A percentile compares a stretch with the other conserved stretches of the same genome.
Conservation (phyloP, 2,888 invertebrate genomes). For the Drosophila borborema region DNA sequence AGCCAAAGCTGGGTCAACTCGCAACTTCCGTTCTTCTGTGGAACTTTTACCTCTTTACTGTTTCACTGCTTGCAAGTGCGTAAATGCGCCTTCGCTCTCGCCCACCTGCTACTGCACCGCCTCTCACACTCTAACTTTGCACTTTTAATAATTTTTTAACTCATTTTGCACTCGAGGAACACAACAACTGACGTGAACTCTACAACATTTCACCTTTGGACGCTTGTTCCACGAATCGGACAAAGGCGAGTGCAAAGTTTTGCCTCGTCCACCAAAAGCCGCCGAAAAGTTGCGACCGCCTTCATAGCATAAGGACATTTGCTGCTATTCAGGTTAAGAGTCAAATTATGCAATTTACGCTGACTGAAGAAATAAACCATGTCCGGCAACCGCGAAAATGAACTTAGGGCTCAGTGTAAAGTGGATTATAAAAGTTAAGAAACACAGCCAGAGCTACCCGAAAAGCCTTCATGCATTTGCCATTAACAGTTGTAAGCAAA, state of each 20-base stretch:
- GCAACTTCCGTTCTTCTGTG: conserved; percentile 52
- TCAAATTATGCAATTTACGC: conserved; percentile 59
- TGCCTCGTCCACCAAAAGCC: conserved; percentile 55
- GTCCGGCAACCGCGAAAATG: background rate
- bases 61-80: conserved; percentile 50
- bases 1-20: conserved; percentile 34
- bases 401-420: background rate
- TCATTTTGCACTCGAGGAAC: conserved; percentile 72
- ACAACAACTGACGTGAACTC: conserved; percentile 41
- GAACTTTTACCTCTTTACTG: conserved; percentile 27
- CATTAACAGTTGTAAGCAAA: too few relatives aligned
- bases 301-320: conserved; percentile 43
- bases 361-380: conserved; percentile 11
- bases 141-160: conserved; percentile 76
- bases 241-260: conserved; percentile 70
- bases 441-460: background rate
- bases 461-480: background rate
- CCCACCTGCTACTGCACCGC: background rate
- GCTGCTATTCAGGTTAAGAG: conserved; percentile 62
- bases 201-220: conserved; percentile 58
- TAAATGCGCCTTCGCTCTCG: conserved; percentile 28
- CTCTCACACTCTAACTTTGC: conserved; percentile 8
- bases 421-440: background rate
- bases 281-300: conserved; percentile 59
- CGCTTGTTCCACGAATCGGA: conserved; percentile 40